Evolutionary conservation across 2,797 vertebrate genomes (phyloP).

Genomic region (Pseudopleuronectes americanus): DNA sequence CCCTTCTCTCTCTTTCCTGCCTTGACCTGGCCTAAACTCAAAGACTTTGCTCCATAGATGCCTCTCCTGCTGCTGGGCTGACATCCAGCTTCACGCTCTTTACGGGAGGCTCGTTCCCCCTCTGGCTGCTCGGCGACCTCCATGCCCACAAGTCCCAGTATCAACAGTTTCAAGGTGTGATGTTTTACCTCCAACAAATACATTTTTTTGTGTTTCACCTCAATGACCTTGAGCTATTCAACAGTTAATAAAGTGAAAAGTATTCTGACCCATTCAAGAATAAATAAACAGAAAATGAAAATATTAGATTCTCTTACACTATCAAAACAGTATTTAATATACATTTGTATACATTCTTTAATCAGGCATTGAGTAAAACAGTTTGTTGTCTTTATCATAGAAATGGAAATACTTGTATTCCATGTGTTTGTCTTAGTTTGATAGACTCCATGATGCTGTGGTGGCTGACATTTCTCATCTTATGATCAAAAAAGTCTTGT

Average conservation of each 20-base stretch:
- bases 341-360: background rate
- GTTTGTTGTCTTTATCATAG: background rate
- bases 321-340: background rate
- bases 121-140: constrained; percentile 41
- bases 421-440: too few relatives aligned
- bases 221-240: constrained; percentile 8
- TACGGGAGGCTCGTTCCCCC: constrained; percentile 42
- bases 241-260: background rate
- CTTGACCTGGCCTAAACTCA: constrained; percentile 54
- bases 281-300: constrained; percentile 3
- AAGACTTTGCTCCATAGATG: constrained; percentile 35
- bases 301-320: background rate
- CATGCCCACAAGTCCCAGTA: constrained; percentile 51
- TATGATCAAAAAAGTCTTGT: too few relatives aligned
- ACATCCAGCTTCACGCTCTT: constrained; percentile 51
- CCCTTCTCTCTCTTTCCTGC: constrained; percentile 8
- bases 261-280: background rate
- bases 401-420: too few relatives aligned
- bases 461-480: too few relatives aligned
- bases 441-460: too few relatives aligned
- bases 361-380: background rate
- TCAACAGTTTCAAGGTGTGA: constrained; percentile 60
- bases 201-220: constrained; percentile 28
- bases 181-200: constrained; percentile 50
- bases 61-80: constrained; percentile 50